Base-by-base conservation (phyloP, 1,140 invertebrate species). In the Lethrus apterus region DNA sequence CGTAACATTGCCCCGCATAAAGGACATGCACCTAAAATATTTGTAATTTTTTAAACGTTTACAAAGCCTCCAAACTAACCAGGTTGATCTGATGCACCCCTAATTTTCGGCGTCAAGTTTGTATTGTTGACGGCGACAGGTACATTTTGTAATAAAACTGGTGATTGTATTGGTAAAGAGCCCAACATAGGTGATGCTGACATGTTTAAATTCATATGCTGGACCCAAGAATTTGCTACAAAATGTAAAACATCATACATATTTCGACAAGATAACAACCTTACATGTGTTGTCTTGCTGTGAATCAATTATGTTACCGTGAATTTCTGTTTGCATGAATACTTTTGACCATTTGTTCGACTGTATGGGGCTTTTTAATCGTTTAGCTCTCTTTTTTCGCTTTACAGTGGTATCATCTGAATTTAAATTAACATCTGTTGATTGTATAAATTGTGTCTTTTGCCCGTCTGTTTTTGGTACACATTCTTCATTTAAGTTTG, bases 1-100 rank as follows among this genome's bases (percentile, higher is more conserved):
- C 75, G 66, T 38, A 78, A 70, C 38, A 74, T 73, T 33, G 74
- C 70, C 46, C 74, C 74, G 48, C 77, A 79, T 9, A 79, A 62
- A 26, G 76, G 76, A 66, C 76, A 79, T 44, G 74, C 70, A 17
- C 75, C 44, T 46, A 11, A 24, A 46, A 41, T 26, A 21, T n/a
- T n/a, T n/a, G n/a, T n/a, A n/a, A n/a, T n/a, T n/a, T n/a, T n/a
- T n/a, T n/a, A n/a, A n/a, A n/a, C n/a, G n/a, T 7, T 26, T 7
- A 26, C 5, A 7, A 7, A 7, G 23, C n/a, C n/a, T 26, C 23
- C 5, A 26, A 26, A 26, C 23, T 7, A 5, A 46, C 44, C 76
- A 18, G 77, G 77, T 64, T 77, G 77, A 58, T 79, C 77, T 11
- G 77, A 78, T 42, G 77, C 74, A 21, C 74, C 75, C 32, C 74